Evolutionary conservation across 2,888 invertebrate genomes (phyloP), one percentile per base, ranked within the genome.

Genomic region (Plutella xylostella): DNA sequence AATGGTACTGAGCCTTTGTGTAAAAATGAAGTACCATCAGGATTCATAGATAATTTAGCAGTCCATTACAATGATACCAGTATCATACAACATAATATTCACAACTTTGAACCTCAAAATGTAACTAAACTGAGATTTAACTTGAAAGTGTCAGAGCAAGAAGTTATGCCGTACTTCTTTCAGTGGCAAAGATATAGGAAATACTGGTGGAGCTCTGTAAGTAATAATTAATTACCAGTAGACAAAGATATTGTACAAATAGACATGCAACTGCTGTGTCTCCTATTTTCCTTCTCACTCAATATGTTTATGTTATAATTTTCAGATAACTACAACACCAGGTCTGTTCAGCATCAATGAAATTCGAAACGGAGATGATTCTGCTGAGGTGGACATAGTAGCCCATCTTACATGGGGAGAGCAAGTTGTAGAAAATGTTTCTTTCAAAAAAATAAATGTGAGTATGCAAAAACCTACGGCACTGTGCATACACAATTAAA

Each of bases 201-300:
- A 64, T 89, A 90, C 55, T 94, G 94, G 93, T 94, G 94, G 94
- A 89, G 93, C 72, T 92, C 90, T 67, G 88, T 90, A 54, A 78
- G 80, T 73, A 51, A 45, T 43, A n/a, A 18, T 25, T 39, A 19
- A 19, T 3, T 19, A 19, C 19, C 12, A n/a, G 33, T 14, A 14
- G 33, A n/a, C 4, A 28, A 4, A 28, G 28, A 28, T 11, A 15
- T 18, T 34, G n/a, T 15, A 17, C 11, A 17, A n/a, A 11, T 18
- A 9, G 4, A 15, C 2, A 33, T 15, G 9, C 22, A 22, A 5
- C n/a, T 5, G 17, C 15, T 2, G 1, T 33, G 7, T 4, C 5
- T 11, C 34, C 19, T 34, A 17, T 17, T 17, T 17, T 7, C 6
- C 15, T 11, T 34, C 12, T 34, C 11, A 18, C 5, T 34, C 7